Base-by-base conservation (phyloP, 2,888 invertebrate species). In the Halocaridina rubra region DNA sequence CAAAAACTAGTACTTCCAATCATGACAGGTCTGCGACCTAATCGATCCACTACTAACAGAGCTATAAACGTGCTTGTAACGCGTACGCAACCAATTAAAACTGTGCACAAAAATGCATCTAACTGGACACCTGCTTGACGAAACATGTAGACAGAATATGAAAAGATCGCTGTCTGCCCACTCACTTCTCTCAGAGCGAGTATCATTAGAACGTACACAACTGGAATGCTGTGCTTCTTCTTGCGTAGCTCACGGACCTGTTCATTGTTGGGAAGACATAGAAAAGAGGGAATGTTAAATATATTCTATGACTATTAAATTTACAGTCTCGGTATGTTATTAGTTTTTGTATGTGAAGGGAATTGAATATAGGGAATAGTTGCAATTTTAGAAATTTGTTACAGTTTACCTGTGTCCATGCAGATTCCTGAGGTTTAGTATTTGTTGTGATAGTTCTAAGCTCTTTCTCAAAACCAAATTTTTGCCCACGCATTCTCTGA, bases 101-200 rank as follows among this genome's bases (percentile, higher is more conserved):
- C 89, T 0, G 91, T 91, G 78, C 91, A 89, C 5, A 89, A 81
- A 33, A 90, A 90, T 29, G 91, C 90, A 13, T 90, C 90, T 22
- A 79, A 22, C 59, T 88, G 69, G 24, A 87, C 89, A n/a, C 84
- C 90, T 32, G 91, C 90, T 86, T 89, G 82, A 89, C 89, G 89
- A 88, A 91, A 91, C 59, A 91, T 91, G 29, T 89, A 89, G 1
- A 90, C 91, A 0, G 91, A 90, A 88, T 91, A 91, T 86, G 90
- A 90, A 90, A 91, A 91, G 77, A 91, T 89, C 33, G 90, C 91
- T 89, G 91, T 91, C 39, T 91, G 91, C 4, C 91, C 91, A 75
- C 89, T 90, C 2, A 90, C 88, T 85, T 91, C 91, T 81, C 91
- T 91, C 64, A 91, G 90, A 3, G 90, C 77, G 90, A 91, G 90